Evolutionary conservation across 2,888 invertebrate genomes (phyloP).

Genomic region (Bembecia ichneumoniformis): DNA sequence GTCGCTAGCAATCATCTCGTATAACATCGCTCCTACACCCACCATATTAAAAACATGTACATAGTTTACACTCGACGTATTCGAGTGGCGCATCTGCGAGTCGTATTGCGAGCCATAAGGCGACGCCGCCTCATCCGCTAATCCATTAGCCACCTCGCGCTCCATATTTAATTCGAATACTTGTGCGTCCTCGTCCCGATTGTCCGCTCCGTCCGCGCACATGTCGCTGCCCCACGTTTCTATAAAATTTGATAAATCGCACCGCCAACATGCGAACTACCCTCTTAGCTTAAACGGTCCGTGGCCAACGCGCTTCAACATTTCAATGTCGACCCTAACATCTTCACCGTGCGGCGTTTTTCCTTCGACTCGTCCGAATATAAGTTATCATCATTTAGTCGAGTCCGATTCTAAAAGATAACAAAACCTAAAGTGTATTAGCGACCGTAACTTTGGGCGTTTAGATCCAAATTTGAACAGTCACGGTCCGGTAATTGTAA

Average conservation of each 20-base stretch:
- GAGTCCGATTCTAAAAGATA: constrained; percentile 21
- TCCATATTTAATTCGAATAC: constrained; percentile 57
- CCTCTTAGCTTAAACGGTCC: constrained; percentile 66
- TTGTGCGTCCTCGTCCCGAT: constrained; percentile 23
- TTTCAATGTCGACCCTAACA: constrained; percentile 20
- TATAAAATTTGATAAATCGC: constrained; percentile 71
- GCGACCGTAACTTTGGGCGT: constrained; percentile 9
- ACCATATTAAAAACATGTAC: background rate
- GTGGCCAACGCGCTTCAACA: constrained; percentile 15
- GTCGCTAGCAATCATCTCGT: constrained; percentile 1
- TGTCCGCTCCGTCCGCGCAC: constrained; percentile 50
- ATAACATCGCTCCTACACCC: no score
- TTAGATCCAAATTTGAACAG: constrained; percentile 13
- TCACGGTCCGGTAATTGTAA: constrained; percentile 33
- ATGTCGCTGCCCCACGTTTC: constrained; percentile 60
- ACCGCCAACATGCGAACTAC: constrained; percentile 69
- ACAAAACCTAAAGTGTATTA: constrained; percentile 2
- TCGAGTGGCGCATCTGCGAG: constrained; percentile 7
- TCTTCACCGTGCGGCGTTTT: constrained; percentile 13
- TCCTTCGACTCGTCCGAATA: constrained; percentile 15
- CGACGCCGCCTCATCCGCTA: constrained; percentile 48
- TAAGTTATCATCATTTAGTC: constrained; percentile 53
- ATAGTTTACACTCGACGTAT: constrained; percentile 1
- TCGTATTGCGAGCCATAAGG: constrained; percentile 52
- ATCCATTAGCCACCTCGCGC: constrained; percentile 64